Evolutionary conservation across 2,888 invertebrate genomes (phyloP).

Genomic region (Gymnocheta viridis): DNA sequence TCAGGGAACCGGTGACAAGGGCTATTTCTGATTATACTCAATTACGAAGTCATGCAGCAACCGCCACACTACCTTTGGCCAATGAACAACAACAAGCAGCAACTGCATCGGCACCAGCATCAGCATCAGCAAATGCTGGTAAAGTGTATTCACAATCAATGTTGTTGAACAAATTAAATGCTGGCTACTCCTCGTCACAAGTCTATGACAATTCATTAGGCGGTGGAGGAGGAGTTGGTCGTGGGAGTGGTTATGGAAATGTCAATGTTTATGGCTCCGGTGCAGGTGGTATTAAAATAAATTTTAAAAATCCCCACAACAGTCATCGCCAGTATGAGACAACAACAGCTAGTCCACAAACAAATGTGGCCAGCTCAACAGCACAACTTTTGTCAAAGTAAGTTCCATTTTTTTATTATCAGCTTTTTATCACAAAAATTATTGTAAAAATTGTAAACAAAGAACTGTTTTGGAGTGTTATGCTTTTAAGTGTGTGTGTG

Average conservation of each 20-base stretch:
- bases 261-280: conserved; percentile 60
- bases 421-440: neutral
- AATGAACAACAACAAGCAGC: conserved; percentile 67
- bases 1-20: conserved; percentile 97
- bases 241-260: conserved; percentile 69
- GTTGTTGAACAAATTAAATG: conserved; percentile 77
- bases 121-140: conserved; percentile 40
- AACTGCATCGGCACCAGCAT: conserved; percentile 9
- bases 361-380: conserved; percentile 73
- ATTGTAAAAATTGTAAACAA: too few species aligned
- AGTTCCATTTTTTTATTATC: conserved; percentile 68
- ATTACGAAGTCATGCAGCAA: conserved; percentile 91
- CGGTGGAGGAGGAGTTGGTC: conserved; percentile 76
- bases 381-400: conserved; percentile 79
- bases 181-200: conserved; percentile 71
- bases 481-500: too few species aligned
- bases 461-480: too few species aligned
- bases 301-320: conserved; percentile 63
- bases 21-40: conserved; percentile 99
- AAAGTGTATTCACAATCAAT: conserved; percentile 71
- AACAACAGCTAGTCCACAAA: conserved; percentile 72
- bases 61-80: conserved; percentile 85
- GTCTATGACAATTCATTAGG: conserved; percentile 78
- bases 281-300: conserved; percentile 63
- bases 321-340: conserved; percentile 69